These are phyloP conservation scores for Martes flavigula DNA, from an alignment of 2,797 vertebrate genomes.

Conservation along the genomic window DNA sequence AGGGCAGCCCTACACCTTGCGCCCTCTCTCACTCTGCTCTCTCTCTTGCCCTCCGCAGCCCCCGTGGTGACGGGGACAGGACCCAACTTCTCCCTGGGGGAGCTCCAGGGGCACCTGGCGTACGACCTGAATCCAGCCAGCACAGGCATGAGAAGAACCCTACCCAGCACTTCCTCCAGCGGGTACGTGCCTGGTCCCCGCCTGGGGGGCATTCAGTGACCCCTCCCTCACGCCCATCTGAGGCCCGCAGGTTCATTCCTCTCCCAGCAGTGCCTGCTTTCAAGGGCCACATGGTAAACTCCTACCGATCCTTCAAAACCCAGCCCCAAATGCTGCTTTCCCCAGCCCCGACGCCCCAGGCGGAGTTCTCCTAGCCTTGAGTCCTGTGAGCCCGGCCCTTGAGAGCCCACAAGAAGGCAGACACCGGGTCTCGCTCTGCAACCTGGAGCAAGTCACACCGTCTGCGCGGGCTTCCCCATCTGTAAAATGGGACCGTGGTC, in stretches of 20 bases:
- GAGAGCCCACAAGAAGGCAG: neutral
- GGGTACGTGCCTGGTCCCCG: constrained; percentile 83
- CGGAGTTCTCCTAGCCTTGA: neutral
- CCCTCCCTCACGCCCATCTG: neutral
- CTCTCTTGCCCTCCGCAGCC: constrained; percentile 82
- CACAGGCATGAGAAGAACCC: constrained; percentile 90
- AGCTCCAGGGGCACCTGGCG: constrained; percentile 97
- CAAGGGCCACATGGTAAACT: neutral
- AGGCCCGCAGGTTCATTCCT: neutral
- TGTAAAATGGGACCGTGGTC: neutral
- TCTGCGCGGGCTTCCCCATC: neutral
- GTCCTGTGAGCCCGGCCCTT: neutral
- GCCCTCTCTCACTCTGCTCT: neutral
- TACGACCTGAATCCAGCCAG: constrained; percentile 96
- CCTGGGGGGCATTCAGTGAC: neutral
- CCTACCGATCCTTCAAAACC: neutral
- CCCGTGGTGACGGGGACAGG: constrained; percentile 95
- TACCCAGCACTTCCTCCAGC: constrained; percentile 93
- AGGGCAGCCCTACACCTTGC: neutral
- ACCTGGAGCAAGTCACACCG: neutral
- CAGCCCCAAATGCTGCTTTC: neutral
- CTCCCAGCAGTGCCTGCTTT: neutral
- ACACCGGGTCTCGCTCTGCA: neutral
- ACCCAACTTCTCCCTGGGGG: constrained; percentile 97
- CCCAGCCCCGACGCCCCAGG: neutral